phyloP scores from a whole-genome alignment of 35 echinoderm and acorn worm species.

The Ptychodera flava region DNA sequence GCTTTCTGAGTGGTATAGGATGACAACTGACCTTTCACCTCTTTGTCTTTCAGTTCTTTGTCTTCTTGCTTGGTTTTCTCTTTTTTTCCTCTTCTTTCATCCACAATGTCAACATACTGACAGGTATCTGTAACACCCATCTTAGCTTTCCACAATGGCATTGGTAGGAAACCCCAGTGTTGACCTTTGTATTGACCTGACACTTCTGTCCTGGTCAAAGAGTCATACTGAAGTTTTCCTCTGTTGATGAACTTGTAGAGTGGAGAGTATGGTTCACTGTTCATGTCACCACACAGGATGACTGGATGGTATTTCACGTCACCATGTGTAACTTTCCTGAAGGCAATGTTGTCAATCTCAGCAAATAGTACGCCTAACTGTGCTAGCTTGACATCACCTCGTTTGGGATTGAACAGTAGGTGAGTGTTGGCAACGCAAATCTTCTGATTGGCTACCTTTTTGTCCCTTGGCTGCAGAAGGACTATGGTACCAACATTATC shows the following conservation, averaged over 20 bases:
- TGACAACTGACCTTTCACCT: no score
- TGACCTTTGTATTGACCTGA: slow-evolving; percentile 51
- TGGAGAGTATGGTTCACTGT: slow-evolving; percentile 63
- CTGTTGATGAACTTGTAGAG: slow-evolving; percentile 62
- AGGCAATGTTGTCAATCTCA: slow-evolving; percentile 72
- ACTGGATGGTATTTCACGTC: slow-evolving; percentile 39
- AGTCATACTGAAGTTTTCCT: slow-evolving; percentile 33
- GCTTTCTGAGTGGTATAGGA: no score
- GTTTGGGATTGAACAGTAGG: slow-evolving; percentile 80
- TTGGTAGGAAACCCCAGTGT: neutral
- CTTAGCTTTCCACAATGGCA: slow-evolving; percentile 44
- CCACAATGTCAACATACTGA: slow-evolving; percentile 27
- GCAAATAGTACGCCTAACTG: slow-evolving; percentile 79
- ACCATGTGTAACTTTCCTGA: slow-evolving; percentile 4
- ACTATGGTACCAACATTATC: slow-evolving; percentile 83
- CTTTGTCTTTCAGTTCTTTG: no score
- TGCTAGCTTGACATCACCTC: slow-evolving; percentile 92
- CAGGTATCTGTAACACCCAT: slow-evolving; percentile 56
- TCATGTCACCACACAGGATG: slow-evolving; percentile 91
- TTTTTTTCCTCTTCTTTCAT: neutral
- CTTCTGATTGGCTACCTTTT: slow-evolving; percentile 8
- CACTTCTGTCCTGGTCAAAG: slow-evolving; percentile 37
- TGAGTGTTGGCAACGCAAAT: slow-evolving; percentile 92
- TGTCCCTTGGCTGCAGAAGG: slow-evolving; percentile 30
- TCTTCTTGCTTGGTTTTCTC: neutral